Percentiles rank a stretch among this genome's conserved stretches.
Evolutionary conservation across 2,888 invertebrate species (phyloP).

Genomic region (Lysandra bellargus): DNA sequence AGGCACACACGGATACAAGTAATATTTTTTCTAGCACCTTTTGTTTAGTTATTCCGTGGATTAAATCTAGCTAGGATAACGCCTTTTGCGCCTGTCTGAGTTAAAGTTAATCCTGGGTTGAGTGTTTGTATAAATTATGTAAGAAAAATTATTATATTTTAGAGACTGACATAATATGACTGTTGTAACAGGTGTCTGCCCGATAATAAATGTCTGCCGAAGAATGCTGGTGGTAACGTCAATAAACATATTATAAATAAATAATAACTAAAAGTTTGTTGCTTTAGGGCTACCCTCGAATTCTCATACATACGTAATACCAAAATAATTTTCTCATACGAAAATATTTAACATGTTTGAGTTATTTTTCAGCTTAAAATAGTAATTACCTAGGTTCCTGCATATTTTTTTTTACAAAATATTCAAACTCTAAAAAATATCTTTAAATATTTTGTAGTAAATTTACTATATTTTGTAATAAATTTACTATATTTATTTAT

Average conservation of each 20-base stretch:
- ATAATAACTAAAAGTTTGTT: background rate
- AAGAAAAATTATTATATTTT: too few species aligned
- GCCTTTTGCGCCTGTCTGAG: background rate
- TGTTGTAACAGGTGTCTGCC: background rate
- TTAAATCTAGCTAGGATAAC: background rate
- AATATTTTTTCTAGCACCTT: slow-evolving; percentile 26
- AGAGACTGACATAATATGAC: background rate
- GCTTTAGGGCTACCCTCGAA: background rate
- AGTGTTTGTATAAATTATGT: background rate
- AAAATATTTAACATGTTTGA: too few species aligned
- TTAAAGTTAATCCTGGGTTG: background rate
- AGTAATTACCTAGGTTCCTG: too few species aligned
- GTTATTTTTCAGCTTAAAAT: too few species aligned
- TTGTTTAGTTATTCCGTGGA: slow-evolving; percentile 12
- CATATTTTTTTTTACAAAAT: too few species aligned
- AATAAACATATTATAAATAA: background rate
- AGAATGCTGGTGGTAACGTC: background rate
- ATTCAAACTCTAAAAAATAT: too few species aligned
- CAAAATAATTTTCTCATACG: too few species aligned
- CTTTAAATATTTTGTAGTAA: too few species aligned
- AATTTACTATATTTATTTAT: too few species aligned
- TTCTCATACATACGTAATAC: too few species aligned
- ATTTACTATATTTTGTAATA: too few species aligned
- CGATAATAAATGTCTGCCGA: background rate
- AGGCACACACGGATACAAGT: slow-evolving; percentile 16